Conservation (phyloP, 35 echinoderm and acorn worm species). For the Patiria miniata region DNA sequence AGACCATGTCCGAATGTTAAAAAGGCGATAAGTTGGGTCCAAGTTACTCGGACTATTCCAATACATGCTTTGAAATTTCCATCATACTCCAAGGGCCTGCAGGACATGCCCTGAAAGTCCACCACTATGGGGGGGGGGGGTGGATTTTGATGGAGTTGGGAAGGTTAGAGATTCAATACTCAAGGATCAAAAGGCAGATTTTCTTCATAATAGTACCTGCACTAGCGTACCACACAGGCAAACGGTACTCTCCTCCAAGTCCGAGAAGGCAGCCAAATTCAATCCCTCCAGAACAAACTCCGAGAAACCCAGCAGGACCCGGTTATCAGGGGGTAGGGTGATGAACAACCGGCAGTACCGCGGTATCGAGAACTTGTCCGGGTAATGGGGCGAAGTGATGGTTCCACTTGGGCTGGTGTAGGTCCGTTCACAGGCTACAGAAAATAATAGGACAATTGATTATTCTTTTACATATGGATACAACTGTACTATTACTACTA, state of each 20-base stretch:
- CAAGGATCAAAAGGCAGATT: too few species aligned
- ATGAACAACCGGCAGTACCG: conserved; percentile 42
- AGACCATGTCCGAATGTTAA: too few species aligned
- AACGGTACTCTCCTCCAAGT: not conserved
- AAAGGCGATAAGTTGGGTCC: too few species aligned
- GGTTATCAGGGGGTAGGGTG: not conserved
- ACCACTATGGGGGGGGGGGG: too few species aligned
- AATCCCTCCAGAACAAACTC: conserved; percentile 47
- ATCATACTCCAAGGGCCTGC: too few species aligned
- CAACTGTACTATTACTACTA: not conserved
- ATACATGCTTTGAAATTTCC: too few species aligned
- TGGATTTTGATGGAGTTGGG: too few species aligned
- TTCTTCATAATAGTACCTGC: conserved; percentile 16
- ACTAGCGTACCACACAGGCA: conserved; percentile 54
- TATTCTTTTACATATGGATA: too few species aligned
- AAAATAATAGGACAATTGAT: not conserved
- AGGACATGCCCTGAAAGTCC: too few species aligned
- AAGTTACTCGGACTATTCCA: too few species aligned
- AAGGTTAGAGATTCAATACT: too few species aligned
- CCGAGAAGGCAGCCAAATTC: not conserved
- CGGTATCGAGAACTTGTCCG: conserved; percentile 18
- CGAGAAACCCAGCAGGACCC: conserved; percentile 33
- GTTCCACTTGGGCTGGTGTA: not conserved
- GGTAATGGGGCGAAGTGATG: conserved; percentile 28
- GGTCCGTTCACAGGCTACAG: conserved; percentile 26